Percentiles rank a stretch among this genome's conserved stretches.
phyloP scores from a whole-genome alignment of 2,888 invertebrate genomes.

The Parnassius smintheus region DNA sequence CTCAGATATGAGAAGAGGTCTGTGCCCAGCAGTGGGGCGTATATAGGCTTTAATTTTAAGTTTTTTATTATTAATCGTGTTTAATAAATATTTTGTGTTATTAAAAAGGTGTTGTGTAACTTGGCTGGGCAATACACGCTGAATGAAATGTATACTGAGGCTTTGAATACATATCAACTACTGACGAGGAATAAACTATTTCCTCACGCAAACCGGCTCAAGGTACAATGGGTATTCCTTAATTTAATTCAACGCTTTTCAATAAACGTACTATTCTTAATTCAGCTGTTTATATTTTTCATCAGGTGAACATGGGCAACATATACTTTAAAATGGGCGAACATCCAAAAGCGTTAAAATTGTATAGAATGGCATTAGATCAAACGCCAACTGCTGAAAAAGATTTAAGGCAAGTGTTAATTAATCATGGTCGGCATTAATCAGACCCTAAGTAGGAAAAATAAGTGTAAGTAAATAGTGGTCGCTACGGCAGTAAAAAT shows the following conservation, averaged over 20 bases:
- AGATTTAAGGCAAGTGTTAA: conserved; percentile 86
- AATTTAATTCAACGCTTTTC: neutral
- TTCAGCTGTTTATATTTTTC: neutral
- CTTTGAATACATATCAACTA: conserved; percentile 96
- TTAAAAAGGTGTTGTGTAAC: conserved; percentile 92
- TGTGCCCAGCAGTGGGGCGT: no score
- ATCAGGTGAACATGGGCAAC: conserved; percentile 94
- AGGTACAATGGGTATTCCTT: conserved; percentile 76
- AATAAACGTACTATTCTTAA: neutral
- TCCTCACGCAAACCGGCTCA: conserved; percentile 94
- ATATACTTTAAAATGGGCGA: conserved; percentile 97
- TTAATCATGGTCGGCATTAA: neutral
- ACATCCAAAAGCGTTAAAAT: conserved; percentile 96
- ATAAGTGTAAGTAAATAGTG: no score
- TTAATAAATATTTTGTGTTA: no score
- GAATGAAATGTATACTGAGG: conserved; percentile 97
- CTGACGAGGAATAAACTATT: conserved; percentile 97
- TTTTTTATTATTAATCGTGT: no score
- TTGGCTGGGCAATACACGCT: conserved; percentile 96
- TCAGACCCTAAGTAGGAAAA: no score
- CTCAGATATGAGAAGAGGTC: no score
- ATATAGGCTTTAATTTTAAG: no score
- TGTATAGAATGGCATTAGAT: conserved; percentile 99
- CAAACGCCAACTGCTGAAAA: conserved; percentile 97
- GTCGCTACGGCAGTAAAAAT: no score